Percentiles rank a stretch among this genome's conserved stretches.
Evolutionary conservation across 2,113 vertebrate genomes (phyloP).

Genomic region (Elachura formosa): DNA sequence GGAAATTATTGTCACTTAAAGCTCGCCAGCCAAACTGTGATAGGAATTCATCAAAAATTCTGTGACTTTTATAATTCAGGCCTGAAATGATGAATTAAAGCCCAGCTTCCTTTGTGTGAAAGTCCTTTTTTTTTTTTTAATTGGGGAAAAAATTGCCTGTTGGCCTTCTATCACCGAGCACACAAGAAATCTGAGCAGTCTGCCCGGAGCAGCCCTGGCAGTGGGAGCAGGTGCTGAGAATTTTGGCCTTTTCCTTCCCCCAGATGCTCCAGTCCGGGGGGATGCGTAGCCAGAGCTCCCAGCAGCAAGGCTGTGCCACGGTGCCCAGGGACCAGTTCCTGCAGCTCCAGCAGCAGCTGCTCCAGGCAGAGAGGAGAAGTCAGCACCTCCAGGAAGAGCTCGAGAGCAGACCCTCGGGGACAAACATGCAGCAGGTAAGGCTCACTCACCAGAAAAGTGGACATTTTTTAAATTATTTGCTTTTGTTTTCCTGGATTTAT

Average conservation of each 20-base stretch:
- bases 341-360: conserved; percentile 77
- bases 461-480: accelerated
- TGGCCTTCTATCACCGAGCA: accelerated
- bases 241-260: background rate
- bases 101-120: background rate
- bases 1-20: background rate
- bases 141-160: accelerated
- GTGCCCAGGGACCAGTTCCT: conserved; percentile 82
- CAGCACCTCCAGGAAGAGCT: conserved; percentile 78
- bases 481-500: background rate
- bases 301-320: conserved; percentile 69
- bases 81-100: background rate
- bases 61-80: background rate
- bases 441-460: accelerated
- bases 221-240: background rate
- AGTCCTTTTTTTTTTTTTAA: background rate
- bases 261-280: conserved; percentile 70
- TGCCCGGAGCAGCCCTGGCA: accelerated
- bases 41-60: background rate
- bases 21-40: background rate
- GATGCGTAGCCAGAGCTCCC: conserved; percentile 65
- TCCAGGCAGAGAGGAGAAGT: conserved; percentile 74
- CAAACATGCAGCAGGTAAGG: conserved; percentile 81
- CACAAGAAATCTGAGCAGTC: accelerated
- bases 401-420: conserved; percentile 67